A percentile compares a stretch with the other conserved stretches of the same genome.
These are phyloP conservation scores for Oncorhynchus tshawytscha DNA, from an alignment of 2,113 vertebrate genomes.

Conservation along the genomic window DNA sequence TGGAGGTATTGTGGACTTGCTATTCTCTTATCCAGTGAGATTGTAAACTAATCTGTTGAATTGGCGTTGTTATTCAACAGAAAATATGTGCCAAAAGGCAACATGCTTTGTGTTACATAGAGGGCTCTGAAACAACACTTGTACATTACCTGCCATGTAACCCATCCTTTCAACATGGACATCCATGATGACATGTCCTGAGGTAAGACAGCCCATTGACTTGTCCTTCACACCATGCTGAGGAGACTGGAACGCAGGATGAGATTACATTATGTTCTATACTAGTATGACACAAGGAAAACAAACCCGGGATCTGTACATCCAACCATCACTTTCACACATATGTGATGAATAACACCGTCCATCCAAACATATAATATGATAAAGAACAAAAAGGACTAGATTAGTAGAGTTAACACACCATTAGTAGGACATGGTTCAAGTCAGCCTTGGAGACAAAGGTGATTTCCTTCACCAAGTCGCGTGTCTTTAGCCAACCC, in stretches of 20 bases:
- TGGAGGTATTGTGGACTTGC: no score
- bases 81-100: background rate
- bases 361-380: background rate
- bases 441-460: constrained; percentile 10
- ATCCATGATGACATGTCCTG: constrained; percentile 15
- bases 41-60: no score
- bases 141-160: background rate
- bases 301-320: background rate
- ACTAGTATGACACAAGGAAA: background rate
- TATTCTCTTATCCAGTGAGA: no score
- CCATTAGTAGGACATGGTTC: constrained; percentile 7
- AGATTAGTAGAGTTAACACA: background rate
- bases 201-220: constrained; percentile 7
- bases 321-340: background rate
- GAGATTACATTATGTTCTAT: background rate
- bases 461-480: background rate
- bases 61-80: background rate
- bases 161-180: constrained; percentile 7
- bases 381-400: background rate
- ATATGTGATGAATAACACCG: no score
- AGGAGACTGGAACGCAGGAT: constrained; percentile 7
- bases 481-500: background rate
- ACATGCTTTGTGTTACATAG: background rate
- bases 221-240: constrained; percentile 3
- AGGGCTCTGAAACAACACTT: background rate